A percentile compares a stretch with the other conserved stretches of the same genome.
These are phyloP conservation scores for Rhinogobio ventralis DNA, from an alignment of 2,797 vertebrate genomes.

Conservation along the genomic window DNA sequence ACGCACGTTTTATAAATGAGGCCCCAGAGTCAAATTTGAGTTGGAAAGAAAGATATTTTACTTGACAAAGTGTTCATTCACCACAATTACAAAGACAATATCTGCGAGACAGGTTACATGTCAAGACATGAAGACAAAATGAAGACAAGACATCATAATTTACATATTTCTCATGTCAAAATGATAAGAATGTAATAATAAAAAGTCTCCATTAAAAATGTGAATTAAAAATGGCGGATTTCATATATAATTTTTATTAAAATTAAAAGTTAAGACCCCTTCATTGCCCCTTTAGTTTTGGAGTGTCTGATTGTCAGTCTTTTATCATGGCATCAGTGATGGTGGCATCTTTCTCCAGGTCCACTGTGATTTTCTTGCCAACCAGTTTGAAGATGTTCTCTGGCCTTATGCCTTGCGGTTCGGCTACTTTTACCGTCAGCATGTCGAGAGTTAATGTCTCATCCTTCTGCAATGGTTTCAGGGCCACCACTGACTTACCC, in stretches of 20 bases:
- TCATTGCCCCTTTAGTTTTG: too few relatives aligned
- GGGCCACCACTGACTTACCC: conserved; percentile 93
- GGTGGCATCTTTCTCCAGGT: conserved; percentile 86
- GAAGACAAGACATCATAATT: too few relatives aligned
- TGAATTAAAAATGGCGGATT: background rate
- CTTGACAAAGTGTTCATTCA: background rate
- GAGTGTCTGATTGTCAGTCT: conserved; percentile 60
- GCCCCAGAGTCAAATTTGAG: background rate
- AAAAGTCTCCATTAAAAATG: too few relatives aligned
- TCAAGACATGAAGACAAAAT: background rate
- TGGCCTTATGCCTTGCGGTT: conserved; percentile 88
- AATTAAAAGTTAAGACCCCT: too few relatives aligned
- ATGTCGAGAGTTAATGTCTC: conserved; percentile 84
- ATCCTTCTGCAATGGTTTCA: conserved; percentile 84
- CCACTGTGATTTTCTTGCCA: conserved; percentile 81
- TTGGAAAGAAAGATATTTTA: background rate
- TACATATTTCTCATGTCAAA: background rate
- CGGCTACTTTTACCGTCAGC: conserved; percentile 91
- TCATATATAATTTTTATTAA: background rate
- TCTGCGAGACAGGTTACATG: background rate
- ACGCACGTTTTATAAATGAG: too few relatives aligned
- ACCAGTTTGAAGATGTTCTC: conserved; percentile 90
- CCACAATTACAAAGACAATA: background rate
- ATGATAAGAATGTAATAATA: background rate
- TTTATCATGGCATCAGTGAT: conserved; percentile 82